Percentiles rank a stretch among this genome's conserved stretches.
Evolutionary conservation across 2,113 vertebrate genomes (phyloP).

Genomic region (Gila orcuttii): DNA sequence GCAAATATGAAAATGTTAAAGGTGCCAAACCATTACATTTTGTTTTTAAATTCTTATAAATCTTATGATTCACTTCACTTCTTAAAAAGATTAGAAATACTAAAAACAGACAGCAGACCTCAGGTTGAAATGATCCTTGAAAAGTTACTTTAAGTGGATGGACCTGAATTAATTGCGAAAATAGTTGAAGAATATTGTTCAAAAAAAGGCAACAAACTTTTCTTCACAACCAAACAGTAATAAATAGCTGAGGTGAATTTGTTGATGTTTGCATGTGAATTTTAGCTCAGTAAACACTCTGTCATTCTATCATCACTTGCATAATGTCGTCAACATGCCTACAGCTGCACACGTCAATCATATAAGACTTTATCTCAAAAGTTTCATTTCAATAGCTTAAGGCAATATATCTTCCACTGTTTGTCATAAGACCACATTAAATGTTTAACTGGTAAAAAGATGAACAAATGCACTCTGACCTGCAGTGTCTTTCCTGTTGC

Average conservation of each 20-base stretch:
- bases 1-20: background rate
- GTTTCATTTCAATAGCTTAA: background rate
- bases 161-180: background rate
- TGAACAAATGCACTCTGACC: slow-evolving; percentile 25
- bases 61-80: background rate
- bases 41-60: background rate
- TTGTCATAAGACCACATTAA: background rate
- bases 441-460: background rate
- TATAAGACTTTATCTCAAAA: slow-evolving; percentile 40
- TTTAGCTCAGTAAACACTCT: slow-evolving; percentile 4
- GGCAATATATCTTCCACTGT: background rate
- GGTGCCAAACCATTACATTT: background rate
- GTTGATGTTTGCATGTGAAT: slow-evolving; percentile 5
- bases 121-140: too few species aligned
- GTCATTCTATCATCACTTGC: background rate
- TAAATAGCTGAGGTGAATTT: background rate
- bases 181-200: background rate
- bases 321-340: slow-evolving; percentile 9
- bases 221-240: background rate
- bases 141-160: too few species aligned
- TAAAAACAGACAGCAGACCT: too few species aligned
- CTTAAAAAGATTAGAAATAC: background rate
- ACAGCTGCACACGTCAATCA: slow-evolving; percentile 44
- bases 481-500: background rate
- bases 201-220: background rate